Evolutionary conservation across 2,113 vertebrate genomes (phyloP), one percentile per base, ranked within the genome.

Genomic region (Melanostigma gelatinosum): DNA sequence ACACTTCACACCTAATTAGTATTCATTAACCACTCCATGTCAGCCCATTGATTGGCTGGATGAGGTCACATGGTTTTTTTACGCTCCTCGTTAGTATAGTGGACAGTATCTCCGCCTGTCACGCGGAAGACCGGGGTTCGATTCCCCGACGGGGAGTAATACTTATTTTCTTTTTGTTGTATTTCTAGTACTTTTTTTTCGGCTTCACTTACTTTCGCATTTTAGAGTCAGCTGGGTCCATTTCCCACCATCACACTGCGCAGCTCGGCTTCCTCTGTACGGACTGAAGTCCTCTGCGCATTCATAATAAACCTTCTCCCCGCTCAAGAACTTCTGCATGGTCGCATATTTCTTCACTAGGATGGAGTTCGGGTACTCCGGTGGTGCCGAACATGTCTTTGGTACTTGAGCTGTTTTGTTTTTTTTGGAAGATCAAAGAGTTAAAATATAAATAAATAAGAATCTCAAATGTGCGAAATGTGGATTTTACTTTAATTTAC

Each of bases 181-280:
- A 34, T 34, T 34, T 34, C 34, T 34, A 34, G 5, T 34, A 34
- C 34, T 34, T 6, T 34, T 1, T 6, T 34, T 32, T 32, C 32
- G 29, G 29, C 29, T 24, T 24, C 24, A 54, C 92, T 87, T 77
- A 94, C 94, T 89, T 65, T 79, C 18, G 24, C 94, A 95, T 12
- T 75, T 83, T 1, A 93, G 72, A 9, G 36, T 79, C 24, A 94
- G 65, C 5, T 18, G 64, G 74, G 32, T 87, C 94, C 94, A 95
- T 1, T 1, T 1, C 34, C 93, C 92, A 0, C 10, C 0, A 0
- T 0, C 0, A 58, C 93, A 95, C 58, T 18, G 3, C 46, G 80
- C 77, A 1, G 8, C 7, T 0, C 29, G 4, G 16, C 4, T 62
- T 11, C 92, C 91, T 0, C 0, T 6, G 6, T 11, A 3, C 1